Percentiles rank a stretch among this genome's conserved stretches.
Evolutionary conservation across 2,888 invertebrate genomes (phyloP).

Genomic region (Glaucopsyche alexis): DNA sequence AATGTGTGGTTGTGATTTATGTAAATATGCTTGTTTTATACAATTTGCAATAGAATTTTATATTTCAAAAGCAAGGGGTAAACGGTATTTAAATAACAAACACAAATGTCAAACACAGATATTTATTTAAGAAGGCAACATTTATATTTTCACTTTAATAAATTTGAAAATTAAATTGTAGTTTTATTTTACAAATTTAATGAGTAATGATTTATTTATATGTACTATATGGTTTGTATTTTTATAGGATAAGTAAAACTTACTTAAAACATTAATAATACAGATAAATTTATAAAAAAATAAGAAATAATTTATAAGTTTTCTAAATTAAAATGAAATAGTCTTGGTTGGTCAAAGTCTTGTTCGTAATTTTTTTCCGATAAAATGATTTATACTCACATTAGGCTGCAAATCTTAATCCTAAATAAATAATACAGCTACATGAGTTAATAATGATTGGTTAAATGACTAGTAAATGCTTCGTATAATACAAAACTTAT

Average conservation of each 20-base stretch:
- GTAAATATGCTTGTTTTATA: not conserved
- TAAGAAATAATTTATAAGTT: not conserved
- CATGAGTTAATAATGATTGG: slow-evolving; percentile 25
- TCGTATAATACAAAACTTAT: slow-evolving; percentile 20
- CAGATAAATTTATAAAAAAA: not conserved
- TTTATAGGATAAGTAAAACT: not conserved
- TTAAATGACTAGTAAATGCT: slow-evolving; percentile 40
- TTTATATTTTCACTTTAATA: slow-evolving; percentile 50
- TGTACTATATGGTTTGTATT: not conserved
- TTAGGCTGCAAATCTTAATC: not conserved
- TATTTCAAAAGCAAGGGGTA: not conserved
- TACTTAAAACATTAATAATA: not conserved
- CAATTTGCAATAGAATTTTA: not conserved
- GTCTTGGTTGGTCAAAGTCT: not conserved
- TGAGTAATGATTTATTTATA: not conserved
- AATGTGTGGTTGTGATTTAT: not conserved
- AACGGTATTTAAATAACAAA: slow-evolving; percentile 1
- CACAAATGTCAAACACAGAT: slow-evolving; percentile 52
- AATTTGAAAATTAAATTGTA: slow-evolving; percentile 40
- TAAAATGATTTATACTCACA: not conserved
- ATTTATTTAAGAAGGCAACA: slow-evolving; percentile 67
- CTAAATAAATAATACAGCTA: slow-evolving; percentile 18
- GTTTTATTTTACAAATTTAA: slow-evolving; percentile 36
- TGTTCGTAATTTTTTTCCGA: not conserved
- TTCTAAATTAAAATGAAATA: slow-evolving; percentile 1